phyloP scores from a whole-genome alignment of 2,888 invertebrate species.

The Lasioglossum zephyrum region DNA sequence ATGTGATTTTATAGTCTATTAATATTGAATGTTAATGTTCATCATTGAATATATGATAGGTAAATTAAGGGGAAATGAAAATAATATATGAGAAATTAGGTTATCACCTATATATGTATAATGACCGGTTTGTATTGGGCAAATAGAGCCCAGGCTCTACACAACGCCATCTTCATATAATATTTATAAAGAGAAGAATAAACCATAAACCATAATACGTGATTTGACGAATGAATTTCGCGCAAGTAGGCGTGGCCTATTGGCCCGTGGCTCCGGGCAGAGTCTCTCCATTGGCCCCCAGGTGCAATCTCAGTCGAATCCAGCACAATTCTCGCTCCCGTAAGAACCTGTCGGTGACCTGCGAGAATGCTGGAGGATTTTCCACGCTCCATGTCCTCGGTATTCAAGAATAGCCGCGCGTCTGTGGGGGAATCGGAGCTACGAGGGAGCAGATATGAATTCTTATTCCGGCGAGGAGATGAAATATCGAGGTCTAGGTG shows the following conservation, averaged over 20 bases:
- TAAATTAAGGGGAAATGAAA: too few relatives aligned
- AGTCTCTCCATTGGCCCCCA: neutral
- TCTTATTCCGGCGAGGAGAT: conserved; percentile 80
- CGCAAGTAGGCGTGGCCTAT: neutral
- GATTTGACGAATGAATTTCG: too few relatives aligned
- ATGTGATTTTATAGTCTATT: too few relatives aligned
- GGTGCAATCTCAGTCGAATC: neutral
- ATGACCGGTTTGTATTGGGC: too few relatives aligned
- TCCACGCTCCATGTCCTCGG: conserved; percentile 43
- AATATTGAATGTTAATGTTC: too few relatives aligned
- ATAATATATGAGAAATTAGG: too few relatives aligned
- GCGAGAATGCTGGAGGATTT: conserved; percentile 47
- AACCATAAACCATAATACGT: too few relatives aligned
- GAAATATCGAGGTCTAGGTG: conserved; percentile 78
- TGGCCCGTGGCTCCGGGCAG: neutral
- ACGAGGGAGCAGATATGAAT: conserved; percentile 76
- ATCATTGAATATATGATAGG: too few relatives aligned
- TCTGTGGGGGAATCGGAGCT: conserved; percentile 1
- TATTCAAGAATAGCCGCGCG: conserved; percentile 15
- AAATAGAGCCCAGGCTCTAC: too few relatives aligned
- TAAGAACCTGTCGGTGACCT: conserved; percentile 19
- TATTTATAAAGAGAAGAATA: too few relatives aligned
- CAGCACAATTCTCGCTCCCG: neutral
- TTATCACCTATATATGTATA: too few relatives aligned
- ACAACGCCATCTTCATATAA: too few relatives aligned